These are phyloP conservation scores for Zootermopsis nevadensis DNA, from an alignment of 2,888 invertebrate genomes.

Conservation along the genomic window DNA sequence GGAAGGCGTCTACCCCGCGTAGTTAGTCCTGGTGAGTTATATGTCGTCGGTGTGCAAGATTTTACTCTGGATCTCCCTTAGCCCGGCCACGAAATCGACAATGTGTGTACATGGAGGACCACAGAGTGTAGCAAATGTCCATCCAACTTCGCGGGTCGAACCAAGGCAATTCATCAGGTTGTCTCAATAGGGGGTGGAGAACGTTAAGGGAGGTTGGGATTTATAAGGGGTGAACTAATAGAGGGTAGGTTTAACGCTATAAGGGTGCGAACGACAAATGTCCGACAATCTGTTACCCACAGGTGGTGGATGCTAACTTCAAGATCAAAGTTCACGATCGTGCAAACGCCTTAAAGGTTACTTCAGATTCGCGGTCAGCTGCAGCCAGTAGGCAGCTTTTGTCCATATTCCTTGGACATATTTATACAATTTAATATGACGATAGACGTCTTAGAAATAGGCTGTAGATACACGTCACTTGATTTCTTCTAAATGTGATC, in stretches of 20 bases:
- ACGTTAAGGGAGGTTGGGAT: conserved; percentile 27
- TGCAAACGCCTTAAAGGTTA: background rate
- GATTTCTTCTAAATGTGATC: no score
- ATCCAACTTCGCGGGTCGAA: conserved; percentile 37
- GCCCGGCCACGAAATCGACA: conserved; percentile 17
- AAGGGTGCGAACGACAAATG: conserved; percentile 43
- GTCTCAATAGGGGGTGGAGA: conserved; percentile 37
- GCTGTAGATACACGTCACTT: no score
- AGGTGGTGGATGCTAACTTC: conserved; percentile 29
- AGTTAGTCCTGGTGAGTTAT: no score
- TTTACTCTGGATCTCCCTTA: conserved; percentile 8
- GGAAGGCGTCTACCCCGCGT: no score
- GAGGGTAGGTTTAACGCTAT: conserved; percentile 44
- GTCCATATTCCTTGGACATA: no score
- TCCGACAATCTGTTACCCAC: conserved; percentile 43
- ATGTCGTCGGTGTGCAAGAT: background rate
- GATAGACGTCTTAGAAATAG: no score
- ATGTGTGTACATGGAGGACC: conserved; percentile 26
- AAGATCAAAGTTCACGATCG: conserved; percentile 24
- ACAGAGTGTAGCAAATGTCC: conserved; percentile 32
- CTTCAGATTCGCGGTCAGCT: no score
- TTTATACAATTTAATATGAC: no score
- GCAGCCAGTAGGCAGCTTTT: no score
- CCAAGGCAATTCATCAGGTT: conserved; percentile 37
- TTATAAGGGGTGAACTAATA: conserved; percentile 44